Evolutionary conservation across 2,113 vertebrate species (phyloP), one percentile per base, ranked within the genome.

Genomic region (Phrynocephalus versicolor): DNA sequence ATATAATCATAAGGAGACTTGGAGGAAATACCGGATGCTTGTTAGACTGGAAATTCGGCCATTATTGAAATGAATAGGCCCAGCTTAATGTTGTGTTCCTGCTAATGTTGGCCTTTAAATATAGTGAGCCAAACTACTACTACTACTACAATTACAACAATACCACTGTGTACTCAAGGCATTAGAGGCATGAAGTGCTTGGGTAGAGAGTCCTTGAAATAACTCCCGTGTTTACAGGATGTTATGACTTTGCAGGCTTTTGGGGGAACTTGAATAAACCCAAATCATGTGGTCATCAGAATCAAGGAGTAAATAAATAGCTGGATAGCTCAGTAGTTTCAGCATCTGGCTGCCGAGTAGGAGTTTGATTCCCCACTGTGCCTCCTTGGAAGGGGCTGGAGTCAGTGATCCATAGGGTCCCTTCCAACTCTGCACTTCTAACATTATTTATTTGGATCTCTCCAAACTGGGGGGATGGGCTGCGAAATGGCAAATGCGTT

Each of bases 11-110:
- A 58, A 2, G 37, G 83, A 89, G 39, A 57, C 86, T 87, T 79
- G 12, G 41, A 33, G 21, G 70, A 83, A 57, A 55, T 75, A 84
- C n/a, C 87, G 83, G 55, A 70, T 39, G 33, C 83, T 77, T 33
- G 18, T 41, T 33, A 70, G 85, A 35, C 77, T 65, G 10, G 78
- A 82, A 90, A 90, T 51, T 84, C 55, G 10, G 27, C 18, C 41
- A 55, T 77, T 55, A 35, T 23, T 74, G 0, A 0, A 30, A 33
- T 0, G 1, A 0, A 74, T 90, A 85, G 81, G 89, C 86, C 76
- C 64, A 91, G 45, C 39, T 60, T 69, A 69, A 60, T 9, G 67
- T 62, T 88, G n/a, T 70, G 8, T 19, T 84, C 25, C 64, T 84
- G 35, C 55, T 90, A 86, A 90, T 71, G 0, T 0, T 64, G 57